Conservation (phyloP, 2,113 vertebrate genomes). For the Apaloderma vittatum region DNA sequence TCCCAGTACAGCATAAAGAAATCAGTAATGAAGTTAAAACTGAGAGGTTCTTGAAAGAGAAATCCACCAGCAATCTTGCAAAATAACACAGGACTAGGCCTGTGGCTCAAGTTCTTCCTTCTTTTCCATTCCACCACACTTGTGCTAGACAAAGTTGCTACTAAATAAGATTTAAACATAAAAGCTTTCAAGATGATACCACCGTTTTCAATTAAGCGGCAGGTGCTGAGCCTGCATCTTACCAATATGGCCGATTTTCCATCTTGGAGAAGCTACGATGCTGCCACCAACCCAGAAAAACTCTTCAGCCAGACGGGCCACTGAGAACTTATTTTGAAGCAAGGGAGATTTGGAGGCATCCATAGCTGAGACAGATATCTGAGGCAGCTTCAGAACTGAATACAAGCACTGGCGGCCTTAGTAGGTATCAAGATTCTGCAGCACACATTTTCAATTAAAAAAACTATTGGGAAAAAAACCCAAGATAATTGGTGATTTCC, state of each 20-base stretch:
- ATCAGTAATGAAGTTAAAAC: background rate
- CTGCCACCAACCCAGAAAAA: slow-evolving; percentile 88
- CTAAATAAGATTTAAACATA: background rate
- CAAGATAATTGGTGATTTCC: background rate
- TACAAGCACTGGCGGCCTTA: background rate
- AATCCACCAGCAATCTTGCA: background rate
- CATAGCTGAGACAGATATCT: slow-evolving; percentile 21
- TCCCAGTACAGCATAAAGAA: background rate
- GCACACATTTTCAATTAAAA: background rate
- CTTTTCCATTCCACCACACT: background rate
- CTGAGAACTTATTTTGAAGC: slow-evolving; percentile 65
- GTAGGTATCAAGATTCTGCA: background rate
- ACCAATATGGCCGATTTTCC: slow-evolving; percentile 89
- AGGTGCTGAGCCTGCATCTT: slow-evolving; percentile 67
- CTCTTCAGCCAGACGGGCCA: slow-evolving; percentile 81
- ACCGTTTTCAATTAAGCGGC: background rate
- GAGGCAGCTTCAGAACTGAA: background rate
- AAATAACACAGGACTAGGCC: background rate
- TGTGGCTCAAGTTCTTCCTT: background rate
- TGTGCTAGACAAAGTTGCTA: background rate
- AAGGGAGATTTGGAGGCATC: slow-evolving; percentile 46
- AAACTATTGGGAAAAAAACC: background rate
- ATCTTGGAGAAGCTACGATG: slow-evolving; percentile 79
- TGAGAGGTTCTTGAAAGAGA: background rate
- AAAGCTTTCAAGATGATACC: background rate